Conservation (phyloP, 37 sponge, comb jelly and placozoan species). For the Aplysina aerophoba region DNA sequence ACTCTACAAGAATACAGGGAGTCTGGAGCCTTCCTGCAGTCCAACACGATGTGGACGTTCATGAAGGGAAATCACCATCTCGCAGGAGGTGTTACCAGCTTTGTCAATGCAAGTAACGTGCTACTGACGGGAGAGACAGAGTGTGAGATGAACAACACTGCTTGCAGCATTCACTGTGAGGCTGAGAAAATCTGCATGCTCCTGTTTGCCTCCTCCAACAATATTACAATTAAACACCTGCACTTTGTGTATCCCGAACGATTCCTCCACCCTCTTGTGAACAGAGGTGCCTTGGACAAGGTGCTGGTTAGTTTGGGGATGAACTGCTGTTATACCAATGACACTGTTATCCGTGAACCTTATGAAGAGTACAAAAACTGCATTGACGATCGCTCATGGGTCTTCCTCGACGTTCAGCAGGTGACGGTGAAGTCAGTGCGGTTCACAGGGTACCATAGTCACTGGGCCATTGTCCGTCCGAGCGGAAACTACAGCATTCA, state of each 20-base stretch:
- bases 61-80: background rate
- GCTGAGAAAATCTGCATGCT: background rate
- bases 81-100: background rate
- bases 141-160: background rate
- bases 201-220: background rate
- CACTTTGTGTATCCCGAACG: background rate
- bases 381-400: background rate
- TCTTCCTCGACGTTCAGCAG: background rate
- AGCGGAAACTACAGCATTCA: background rate
- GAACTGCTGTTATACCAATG: too few species aligned
- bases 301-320: too few species aligned
- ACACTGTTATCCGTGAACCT: too few species aligned
- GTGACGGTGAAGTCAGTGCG: background rate
- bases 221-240: background rate
- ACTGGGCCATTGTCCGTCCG: background rate
- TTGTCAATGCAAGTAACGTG: background rate
- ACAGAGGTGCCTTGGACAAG: too few species aligned
- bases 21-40: background rate
- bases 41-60: constrained; percentile 7
- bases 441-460: background rate
- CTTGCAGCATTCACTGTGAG: background rate
- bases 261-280: background rate
- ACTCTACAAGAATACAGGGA: background rate
- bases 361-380: background rate
- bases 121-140: background rate